Percentiles rank a stretch among this genome's conserved stretches.
Conservation (phyloP, 2,113 vertebrate species). For the Climacteris rufus region DNA sequence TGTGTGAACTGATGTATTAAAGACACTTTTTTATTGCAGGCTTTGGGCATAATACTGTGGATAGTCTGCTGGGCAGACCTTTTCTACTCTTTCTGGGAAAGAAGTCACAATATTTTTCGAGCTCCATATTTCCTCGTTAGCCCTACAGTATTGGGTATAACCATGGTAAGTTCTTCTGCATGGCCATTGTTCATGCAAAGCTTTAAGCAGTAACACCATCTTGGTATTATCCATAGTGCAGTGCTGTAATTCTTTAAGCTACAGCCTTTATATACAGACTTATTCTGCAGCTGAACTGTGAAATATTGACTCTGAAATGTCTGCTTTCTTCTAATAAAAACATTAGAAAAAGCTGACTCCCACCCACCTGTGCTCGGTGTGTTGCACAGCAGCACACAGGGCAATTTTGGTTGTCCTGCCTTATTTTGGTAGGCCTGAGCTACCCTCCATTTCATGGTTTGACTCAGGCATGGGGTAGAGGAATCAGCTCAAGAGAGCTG, state of each 20-base stretch:
- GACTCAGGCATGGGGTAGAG: background rate
- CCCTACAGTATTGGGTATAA: constrained; percentile 89
- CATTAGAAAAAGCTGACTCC: background rate
- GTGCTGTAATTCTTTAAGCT: background rate
- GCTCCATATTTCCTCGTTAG: constrained; percentile 84
- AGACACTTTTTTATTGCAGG: constrained; percentile 67
- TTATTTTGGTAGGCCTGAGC: background rate
- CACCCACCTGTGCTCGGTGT: background rate
- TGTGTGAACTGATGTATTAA: background rate
- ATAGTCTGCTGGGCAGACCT: constrained; percentile 97
- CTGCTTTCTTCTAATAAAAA: background rate
- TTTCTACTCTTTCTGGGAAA: constrained; percentile 97
- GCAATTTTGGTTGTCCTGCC: background rate
- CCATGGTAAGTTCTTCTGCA: constrained; percentile 84
- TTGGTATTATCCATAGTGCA: background rate
- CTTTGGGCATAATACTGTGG: constrained; percentile 87
- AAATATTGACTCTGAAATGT: background rate
- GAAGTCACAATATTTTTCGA: constrained; percentile 67
- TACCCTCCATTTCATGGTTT: background rate
- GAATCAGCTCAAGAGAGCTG: background rate
- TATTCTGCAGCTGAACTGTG: background rate
- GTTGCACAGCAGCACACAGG: background rate
- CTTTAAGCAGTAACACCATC: background rate
- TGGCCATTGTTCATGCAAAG: background rate
- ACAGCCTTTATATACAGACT: background rate